Evolutionary conservation across 2,888 invertebrate species (phyloP).

Genomic region (Biston stratarius): DNA sequence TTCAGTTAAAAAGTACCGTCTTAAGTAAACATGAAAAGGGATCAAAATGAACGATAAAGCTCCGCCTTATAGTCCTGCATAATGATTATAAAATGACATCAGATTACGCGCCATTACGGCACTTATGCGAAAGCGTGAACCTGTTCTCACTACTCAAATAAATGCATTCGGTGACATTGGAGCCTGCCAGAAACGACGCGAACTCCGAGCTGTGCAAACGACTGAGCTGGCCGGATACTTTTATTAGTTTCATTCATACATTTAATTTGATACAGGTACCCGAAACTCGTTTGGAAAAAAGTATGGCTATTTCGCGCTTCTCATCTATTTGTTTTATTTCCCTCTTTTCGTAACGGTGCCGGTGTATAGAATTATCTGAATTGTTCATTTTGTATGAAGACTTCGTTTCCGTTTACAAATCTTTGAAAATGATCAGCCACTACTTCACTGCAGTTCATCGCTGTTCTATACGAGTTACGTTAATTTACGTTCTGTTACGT

Average conservation of each 20-base stretch:
- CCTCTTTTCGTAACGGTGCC: too few relatives aligned
- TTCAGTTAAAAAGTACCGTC: too few relatives aligned
- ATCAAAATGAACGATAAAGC: constrained; percentile 8
- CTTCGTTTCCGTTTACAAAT: too few relatives aligned
- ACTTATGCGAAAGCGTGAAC: constrained; percentile 53
- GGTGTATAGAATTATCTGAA: too few relatives aligned
- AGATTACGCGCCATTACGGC: constrained; percentile 50
- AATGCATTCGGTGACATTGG: constrained; percentile 26
- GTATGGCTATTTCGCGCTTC: too few relatives aligned
- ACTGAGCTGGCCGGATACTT: not conserved
- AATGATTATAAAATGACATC: constrained; percentile 31
- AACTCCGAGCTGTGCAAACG: not conserved
- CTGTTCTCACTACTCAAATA: constrained; percentile 44
- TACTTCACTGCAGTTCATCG: not conserved
- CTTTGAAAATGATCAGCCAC: not conserved
- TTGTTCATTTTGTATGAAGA: too few relatives aligned
- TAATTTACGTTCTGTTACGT: constrained; percentile 45
- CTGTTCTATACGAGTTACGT: not conserved
- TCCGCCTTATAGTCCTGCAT: not conserved
- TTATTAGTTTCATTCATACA: not conserved
- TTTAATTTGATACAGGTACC: not conserved
- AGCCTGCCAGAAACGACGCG: constrained; percentile 16
- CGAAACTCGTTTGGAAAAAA: not conserved
- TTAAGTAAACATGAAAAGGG: not conserved
- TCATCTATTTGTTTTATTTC: too few relatives aligned